These are phyloP conservation scores for Myoxocephalus aenaeus DNA, from an alignment of 2,797 vertebrate species.

Conservation along the genomic window DNA sequence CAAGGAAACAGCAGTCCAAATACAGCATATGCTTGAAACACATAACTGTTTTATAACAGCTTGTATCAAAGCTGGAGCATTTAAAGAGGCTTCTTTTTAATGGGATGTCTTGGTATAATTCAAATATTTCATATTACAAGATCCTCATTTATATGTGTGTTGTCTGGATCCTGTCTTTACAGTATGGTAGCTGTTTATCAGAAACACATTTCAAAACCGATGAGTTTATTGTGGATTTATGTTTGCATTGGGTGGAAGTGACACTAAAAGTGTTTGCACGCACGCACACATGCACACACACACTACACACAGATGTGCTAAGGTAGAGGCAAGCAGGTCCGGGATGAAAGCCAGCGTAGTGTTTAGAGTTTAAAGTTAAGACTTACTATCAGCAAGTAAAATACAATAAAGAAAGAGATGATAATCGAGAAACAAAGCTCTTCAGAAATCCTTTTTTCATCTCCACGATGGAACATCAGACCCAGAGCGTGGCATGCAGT, in stretches of 20 bases:
- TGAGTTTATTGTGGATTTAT: neutral
- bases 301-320: neutral
- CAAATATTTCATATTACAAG: neutral
- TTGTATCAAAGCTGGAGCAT: neutral
- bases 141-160: neutral
- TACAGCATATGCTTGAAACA: neutral
- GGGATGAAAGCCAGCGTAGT: constrained; percentile 25
- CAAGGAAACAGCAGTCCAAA: neutral
- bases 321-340: constrained; percentile 12
- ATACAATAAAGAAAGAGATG: constrained; percentile 41
- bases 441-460: constrained; percentile 72
- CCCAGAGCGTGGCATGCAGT: constrained; percentile 75
- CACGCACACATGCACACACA: neutral
- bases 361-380: constrained; percentile 23
- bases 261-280: constrained; percentile 4
- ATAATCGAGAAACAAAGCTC: constrained; percentile 58
- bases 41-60: neutral
- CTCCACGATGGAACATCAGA: constrained; percentile 65
- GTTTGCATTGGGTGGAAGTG: neutral
- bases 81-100: neutral
- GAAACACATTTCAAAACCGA: neutral
- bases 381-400: constrained; percentile 38
- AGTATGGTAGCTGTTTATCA: neutral
- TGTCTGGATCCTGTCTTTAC: neutral
- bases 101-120: neutral